Base-by-base conservation (phyloP, 2,797 vertebrate species). In the Buceros bicornis region DNA sequence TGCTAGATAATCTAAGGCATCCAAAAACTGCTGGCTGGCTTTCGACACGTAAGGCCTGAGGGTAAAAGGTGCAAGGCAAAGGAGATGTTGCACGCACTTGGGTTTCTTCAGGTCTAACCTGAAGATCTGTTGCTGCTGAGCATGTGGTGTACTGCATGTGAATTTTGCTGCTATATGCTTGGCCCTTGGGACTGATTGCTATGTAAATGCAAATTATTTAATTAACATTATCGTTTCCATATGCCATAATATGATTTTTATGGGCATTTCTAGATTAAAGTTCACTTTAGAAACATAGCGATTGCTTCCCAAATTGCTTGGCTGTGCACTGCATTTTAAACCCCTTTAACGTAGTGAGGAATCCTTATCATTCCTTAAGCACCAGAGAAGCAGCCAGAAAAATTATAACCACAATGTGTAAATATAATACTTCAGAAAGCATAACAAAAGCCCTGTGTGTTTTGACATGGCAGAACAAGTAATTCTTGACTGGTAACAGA, bases 191-290 rank as follows among this genome's bases (percentile, higher is more conserved):
- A 96, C 82, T n/a, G 5, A 96, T 97, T 72, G 74, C 81, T 87
- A 67, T 94, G 94, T 97, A 96, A 95, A 95, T 96, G 93, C 94
- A 96, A 93, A 96, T 96, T 97, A 97, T 97, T 95, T 96, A 96
- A 97, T 97, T 96, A 97, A 95, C 93, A 20, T 96, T 94, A 96
- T 95, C 96, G 96, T 96, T 97, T 95, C 93, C 54, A 17, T 97
- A 95, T 96, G 88, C 95, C 50, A 53, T 95, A 85, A 95, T 97
- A 97, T 74, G 83, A 95, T 97, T 96, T 97, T 96, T 96, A 97
- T 95, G 95, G 92, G 94, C 92, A 95, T 95, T 96, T 95, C 88
- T 95, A 93, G 93, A 97, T 97, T 95, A 96, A 97, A 91, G 94
- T 96, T 96, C 95, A 95, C 90, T 94, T 96, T 91, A 87, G 89